A percentile compares a stretch with the other conserved stretches of the same genome.
Conservation (phyloP, 2,113 vertebrate species). For the Anolis carolinensis region DNA sequence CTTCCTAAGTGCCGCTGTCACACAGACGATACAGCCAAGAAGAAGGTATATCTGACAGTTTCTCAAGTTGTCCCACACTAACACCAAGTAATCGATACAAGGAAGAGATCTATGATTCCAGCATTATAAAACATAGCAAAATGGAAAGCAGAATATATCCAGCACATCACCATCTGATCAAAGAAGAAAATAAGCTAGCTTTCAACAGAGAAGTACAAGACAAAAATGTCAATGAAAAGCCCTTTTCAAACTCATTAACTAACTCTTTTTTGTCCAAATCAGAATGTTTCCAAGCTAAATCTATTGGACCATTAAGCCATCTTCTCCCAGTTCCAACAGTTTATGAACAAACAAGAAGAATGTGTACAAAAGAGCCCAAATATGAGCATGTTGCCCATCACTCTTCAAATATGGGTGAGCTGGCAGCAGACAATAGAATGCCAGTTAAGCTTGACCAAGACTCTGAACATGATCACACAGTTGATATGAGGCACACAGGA, state of each 20-base stretch:
- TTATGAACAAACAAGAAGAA: constrained; percentile 79
- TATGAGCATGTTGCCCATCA: constrained; percentile 62
- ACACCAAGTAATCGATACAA: constrained; percentile 75
- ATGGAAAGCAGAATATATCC: constrained; percentile 62
- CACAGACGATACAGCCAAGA: constrained; percentile 72
- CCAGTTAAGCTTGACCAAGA: constrained; percentile 56
- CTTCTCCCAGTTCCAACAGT: constrained; percentile 76
- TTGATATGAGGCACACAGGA: constrained; percentile 67
- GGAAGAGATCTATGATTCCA: constrained; percentile 74
- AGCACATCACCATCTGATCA: constrained; percentile 60
- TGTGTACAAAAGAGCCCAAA: constrained; percentile 75
- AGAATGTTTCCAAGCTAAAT: constrained; percentile 75
- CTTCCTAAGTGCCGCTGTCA: constrained; percentile 55
- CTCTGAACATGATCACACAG: constrained; percentile 65
- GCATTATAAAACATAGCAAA: constrained; percentile 60
- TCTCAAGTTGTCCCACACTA: constrained; percentile 67
- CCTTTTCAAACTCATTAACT: constrained; percentile 62
- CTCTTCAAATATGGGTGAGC: constrained; percentile 37
- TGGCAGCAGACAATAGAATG: constrained; percentile 54
- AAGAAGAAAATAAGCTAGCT: constrained; percentile 72
- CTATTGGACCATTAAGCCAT: constrained; percentile 71
- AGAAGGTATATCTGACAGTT: constrained; percentile 64
- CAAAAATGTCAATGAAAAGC: constrained; percentile 59
- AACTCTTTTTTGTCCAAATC: constrained; percentile 73
- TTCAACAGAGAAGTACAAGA: constrained; percentile 69